phyloP scores from a whole-genome alignment of 2,797 vertebrate species.

The Pithecia hirsuta region DNA sequence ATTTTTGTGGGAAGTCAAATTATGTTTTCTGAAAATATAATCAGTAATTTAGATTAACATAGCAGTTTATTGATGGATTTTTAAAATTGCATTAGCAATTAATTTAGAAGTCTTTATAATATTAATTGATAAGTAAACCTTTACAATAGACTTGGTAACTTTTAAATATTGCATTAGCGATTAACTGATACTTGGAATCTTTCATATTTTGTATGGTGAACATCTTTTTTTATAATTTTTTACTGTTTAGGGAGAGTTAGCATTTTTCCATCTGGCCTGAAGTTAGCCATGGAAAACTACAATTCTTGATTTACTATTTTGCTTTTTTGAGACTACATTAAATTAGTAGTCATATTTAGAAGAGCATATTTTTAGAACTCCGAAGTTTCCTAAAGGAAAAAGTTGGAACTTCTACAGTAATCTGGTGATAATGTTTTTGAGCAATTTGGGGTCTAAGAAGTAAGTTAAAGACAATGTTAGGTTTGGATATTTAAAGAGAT shows the following conservation, averaged over 20 bases:
- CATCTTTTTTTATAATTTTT: constrained; percentile 50
- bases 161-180: constrained; percentile 51
- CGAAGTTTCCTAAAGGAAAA: constrained; percentile 54
- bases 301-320: constrained; percentile 49
- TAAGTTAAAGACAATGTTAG: constrained; percentile 33
- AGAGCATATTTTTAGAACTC: constrained; percentile 67
- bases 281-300: constrained; percentile 47
- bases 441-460: constrained; percentile 47
- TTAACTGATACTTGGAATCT: not conserved
- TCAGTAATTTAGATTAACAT: constrained; percentile 31
- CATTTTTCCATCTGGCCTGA: constrained; percentile 29
- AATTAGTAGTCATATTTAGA: constrained; percentile 64
- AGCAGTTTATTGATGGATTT: not conserved
- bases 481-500: constrained; percentile 53
- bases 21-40: constrained; percentile 55
- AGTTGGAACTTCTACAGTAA: constrained; percentile 30
- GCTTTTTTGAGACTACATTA: constrained; percentile 51
- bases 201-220: constrained; percentile 32
- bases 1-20: constrained; percentile 54
- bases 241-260: constrained; percentile 22
- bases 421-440: constrained; percentile 50
- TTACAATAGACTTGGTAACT: constrained; percentile 36
- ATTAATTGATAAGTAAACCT: constrained; percentile 12
- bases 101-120: constrained; percentile 46
- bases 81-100: not conserved